These are phyloP conservation scores for Chaetophractus vellerosus DNA, from an alignment of 2,797 vertebrate species.

Conservation along the genomic window DNA sequence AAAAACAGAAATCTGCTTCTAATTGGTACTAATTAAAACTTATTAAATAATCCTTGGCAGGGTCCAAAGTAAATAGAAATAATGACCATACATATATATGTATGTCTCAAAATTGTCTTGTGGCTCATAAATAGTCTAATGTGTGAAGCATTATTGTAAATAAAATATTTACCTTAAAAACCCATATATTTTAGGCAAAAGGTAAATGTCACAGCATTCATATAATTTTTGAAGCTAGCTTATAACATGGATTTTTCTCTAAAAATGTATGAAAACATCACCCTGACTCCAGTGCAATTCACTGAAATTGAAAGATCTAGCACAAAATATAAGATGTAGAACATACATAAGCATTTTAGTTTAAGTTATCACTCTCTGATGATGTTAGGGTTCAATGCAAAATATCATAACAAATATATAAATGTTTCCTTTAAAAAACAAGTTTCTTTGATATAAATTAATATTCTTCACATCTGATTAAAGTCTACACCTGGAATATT, in stretches of 20 bases:
- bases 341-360: neutral
- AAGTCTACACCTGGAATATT: neutral
- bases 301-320: neutral
- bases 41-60: neutral
- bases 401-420: neutral
- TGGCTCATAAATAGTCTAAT: neutral
- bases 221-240: neutral
- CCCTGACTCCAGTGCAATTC: neutral
- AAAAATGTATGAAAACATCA: neutral
- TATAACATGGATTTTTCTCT: neutral
- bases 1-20: neutral
- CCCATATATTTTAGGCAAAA: neutral
- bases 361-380: neutral
- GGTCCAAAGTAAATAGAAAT: neutral
- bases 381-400: neutral
- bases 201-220: neutral
- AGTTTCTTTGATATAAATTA: neutral
- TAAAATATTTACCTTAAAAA: neutral
- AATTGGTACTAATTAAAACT: neutral
- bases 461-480: neutral
- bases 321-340: neutral
- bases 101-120: neutral
- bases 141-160: neutral
- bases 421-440: neutral
- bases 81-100: neutral